Conservation (phyloP, 1,140 invertebrate genomes). For the Gyrodactylus salaris region DNA sequence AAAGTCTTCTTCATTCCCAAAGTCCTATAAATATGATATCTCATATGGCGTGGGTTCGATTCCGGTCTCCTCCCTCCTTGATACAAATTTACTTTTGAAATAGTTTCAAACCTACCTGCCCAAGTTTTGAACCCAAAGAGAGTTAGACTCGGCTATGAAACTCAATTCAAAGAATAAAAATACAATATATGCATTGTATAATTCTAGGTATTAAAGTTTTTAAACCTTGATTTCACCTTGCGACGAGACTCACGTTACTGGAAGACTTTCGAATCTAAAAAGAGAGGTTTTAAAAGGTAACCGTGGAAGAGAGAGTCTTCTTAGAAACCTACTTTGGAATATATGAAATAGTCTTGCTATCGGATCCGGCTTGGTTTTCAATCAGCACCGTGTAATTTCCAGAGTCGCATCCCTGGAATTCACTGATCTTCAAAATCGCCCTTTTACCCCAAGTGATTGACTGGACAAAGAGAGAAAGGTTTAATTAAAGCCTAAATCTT, state of each 20-base stretch:
- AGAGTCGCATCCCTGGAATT: background rate
- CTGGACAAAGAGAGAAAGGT: background rate
- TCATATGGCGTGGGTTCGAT: too few relatives aligned
- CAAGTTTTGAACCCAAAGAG: too few relatives aligned
- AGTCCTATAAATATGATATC: too few relatives aligned
- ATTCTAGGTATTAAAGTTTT: too few relatives aligned
- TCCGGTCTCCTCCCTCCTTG: too few relatives aligned
- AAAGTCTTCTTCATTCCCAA: too few relatives aligned
- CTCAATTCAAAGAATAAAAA: too few relatives aligned
- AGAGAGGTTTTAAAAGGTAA: background rate
- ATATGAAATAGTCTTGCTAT: background rate
- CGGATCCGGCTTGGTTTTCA: background rate
- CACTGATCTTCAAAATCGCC: background rate
- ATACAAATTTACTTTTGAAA: too few relatives aligned
- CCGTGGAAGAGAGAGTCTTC: background rate
- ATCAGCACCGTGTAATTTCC: background rate
- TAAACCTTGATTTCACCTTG: too few relatives aligned
- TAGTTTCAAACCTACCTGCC: too few relatives aligned
- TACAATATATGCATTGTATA: too few relatives aligned
- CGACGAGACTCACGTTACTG: background rate
- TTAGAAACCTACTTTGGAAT: background rate
- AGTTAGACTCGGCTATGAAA: too few relatives aligned
- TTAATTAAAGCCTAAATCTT: background rate
- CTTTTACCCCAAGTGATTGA: background rate
- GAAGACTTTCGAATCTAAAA: background rate